Conservation (phyloP, 2,797 vertebrate genomes). For the Pseudotriccus pelzelni region DNA sequence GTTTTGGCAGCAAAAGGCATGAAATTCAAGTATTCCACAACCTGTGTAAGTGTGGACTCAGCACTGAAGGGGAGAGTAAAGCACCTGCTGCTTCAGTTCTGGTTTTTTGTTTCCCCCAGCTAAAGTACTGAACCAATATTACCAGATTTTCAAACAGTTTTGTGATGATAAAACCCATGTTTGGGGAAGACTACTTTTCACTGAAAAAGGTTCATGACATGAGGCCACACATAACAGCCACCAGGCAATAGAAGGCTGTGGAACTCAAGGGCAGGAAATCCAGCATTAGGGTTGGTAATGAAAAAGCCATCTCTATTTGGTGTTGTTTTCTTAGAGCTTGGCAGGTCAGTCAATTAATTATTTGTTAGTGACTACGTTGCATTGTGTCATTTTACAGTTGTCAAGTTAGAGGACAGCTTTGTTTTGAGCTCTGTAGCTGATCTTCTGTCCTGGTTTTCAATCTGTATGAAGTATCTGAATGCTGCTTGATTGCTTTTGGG, state of each 20-base stretch:
- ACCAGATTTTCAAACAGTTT: background rate
- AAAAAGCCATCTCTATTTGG: background rate
- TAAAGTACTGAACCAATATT: background rate
- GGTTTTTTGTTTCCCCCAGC: background rate
- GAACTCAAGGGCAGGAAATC: background rate
- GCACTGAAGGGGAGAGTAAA: background rate
- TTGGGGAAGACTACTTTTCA: background rate
- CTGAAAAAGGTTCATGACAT: background rate
- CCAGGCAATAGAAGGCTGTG: background rate
- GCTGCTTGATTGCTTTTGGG: background rate
- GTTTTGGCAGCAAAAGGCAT: background rate
- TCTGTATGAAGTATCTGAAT: background rate
- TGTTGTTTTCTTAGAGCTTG: background rate
- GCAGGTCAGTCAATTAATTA: background rate
- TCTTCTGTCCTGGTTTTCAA: background rate
- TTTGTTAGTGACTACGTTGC: background rate
- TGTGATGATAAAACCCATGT: fast-evolving
- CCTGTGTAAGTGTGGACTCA: fast-evolving
- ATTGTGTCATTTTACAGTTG: background rate
- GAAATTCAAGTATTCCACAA: background rate
- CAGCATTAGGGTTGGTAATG: background rate
- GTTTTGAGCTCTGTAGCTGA: background rate
- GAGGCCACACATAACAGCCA: background rate
- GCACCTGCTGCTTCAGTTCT: background rate
- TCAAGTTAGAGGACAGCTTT: background rate